Evolutionary conservation across 2,888 invertebrate genomes (phyloP), one percentile per base, ranked within the genome.

Genomic region (Ophioninae sp.): DNA sequence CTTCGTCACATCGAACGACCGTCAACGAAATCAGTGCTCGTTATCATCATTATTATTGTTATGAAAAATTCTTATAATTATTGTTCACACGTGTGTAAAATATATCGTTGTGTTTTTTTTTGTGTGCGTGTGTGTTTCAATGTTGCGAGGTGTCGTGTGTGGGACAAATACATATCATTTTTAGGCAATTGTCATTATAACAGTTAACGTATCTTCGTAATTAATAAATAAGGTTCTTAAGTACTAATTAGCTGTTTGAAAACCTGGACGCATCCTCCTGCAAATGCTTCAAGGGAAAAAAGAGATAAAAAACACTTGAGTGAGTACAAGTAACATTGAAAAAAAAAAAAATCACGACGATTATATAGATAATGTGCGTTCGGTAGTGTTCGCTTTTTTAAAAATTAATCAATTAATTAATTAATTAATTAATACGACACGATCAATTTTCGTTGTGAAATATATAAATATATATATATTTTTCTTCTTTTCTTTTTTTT

Each of bases 241-340:
- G 86, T 90, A 91, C 91, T 92, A 77, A 77, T 37, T 68, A 92
- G 90, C 89, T 91, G 91, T 91, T 91, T 89, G 89, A 91, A 92
- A 93, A 93, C 93, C 93, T 93, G 93, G 91, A 90, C 91, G 87
- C 86, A 92, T 92, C 92, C 92, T 92, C 93, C 93, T 93, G 93
- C 91, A 93, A 93, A 92, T 92, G 93, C 92, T 91, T 93, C 90
- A 90, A 89, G 87, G 87, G 87, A n/a, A n/a, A 89, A 92, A 87
- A 92, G 88, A 92, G 85, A 92, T 88, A 92, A 86, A 86, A 92
- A 92, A 92, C 90, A 91, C 88, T 90, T 91, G 89, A 90, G 87
- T 89, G 89, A 91, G 90, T 91, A 91, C 89, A 87, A 90, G 86
- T n/a, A n/a, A n/a, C n/a, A n/a, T n/a, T n/a, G n/a, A n/a, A n/a